A percentile compares a stretch with the other conserved stretches of the same genome.
Evolutionary conservation across 2,797 vertebrate genomes (phyloP).

Genomic region (Euphonia xanthogaster): DNA sequence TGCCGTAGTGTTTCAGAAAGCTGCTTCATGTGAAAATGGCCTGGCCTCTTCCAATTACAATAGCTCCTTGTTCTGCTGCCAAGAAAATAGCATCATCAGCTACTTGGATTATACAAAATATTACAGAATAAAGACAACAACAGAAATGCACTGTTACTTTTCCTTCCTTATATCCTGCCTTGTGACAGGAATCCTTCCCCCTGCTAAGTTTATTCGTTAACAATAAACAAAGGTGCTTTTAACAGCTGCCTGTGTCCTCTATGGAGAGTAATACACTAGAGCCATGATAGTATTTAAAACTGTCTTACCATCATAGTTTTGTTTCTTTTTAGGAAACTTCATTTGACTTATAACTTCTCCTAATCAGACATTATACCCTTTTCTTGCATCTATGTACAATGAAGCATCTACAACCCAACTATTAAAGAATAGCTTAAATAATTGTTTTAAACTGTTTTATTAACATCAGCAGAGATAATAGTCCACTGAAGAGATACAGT

Average conservation of each 20-base stretch:
- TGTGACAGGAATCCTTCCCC: background rate
- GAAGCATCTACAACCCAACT: background rate
- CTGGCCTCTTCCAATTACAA: background rate
- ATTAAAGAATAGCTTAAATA: background rate
- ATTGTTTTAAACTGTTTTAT: background rate
- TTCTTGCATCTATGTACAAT: background rate
- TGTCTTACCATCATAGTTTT: background rate
- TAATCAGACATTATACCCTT: background rate
- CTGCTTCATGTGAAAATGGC: background rate
- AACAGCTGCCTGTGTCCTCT: background rate
- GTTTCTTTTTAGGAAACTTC: background rate
- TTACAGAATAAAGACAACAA: conserved; percentile 11
- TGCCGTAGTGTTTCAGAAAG: background rate
- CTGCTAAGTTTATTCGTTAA: background rate
- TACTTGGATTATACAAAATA: background rate
- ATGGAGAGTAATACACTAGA: background rate
- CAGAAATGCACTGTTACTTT: conserved; percentile 29
- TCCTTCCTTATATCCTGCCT: background rate
- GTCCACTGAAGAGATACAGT: background rate
- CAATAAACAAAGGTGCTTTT: conserved; percentile 30
- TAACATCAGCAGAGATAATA: background rate
- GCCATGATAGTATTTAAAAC: background rate
- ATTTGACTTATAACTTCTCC: background rate
- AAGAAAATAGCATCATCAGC: background rate
- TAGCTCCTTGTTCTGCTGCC: conserved; percentile 9